Evolutionary conservation across 1,140 invertebrate species (phyloP).

Genomic region (Globodera ellingtonae): DNA sequence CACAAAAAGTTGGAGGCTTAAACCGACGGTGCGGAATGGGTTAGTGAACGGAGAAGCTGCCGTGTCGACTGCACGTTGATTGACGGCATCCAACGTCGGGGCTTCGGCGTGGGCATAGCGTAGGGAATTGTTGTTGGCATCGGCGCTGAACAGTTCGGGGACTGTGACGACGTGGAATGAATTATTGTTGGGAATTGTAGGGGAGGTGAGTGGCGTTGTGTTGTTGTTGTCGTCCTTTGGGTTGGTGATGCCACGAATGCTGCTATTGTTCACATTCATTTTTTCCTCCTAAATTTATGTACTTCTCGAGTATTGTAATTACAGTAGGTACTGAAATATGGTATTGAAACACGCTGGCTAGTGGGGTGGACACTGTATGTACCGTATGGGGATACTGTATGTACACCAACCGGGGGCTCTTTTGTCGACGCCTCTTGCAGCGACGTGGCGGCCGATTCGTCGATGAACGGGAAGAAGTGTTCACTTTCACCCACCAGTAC

Average conservation of each 20-base stretch:
- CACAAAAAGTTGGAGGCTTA: neutral
- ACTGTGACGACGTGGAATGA: neutral
- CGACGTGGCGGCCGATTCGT: slow-evolving; percentile 15
- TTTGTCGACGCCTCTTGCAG: neutral
- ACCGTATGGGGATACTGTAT: neutral
- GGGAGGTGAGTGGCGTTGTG: too few species aligned
- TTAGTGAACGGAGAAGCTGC: neutral
- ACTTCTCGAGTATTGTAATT: too few species aligned
- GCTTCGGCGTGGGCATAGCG: neutral
- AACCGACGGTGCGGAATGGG: neutral
- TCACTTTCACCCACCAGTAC: neutral
- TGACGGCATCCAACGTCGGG: neutral
- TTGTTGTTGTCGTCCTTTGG: too few species aligned
- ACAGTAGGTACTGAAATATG: too few species aligned
- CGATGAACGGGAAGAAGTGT: slow-evolving; percentile 23
- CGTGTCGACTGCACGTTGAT: neutral
- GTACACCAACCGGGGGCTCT: neutral
- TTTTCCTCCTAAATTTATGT: too few species aligned
- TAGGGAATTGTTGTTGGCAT: neutral
- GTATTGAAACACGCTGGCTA: too few species aligned
- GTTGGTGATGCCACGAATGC: too few species aligned
- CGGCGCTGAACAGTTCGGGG: neutral
- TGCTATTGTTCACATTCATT: too few species aligned
- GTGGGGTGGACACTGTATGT: neutral
- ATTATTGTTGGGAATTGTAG: too few species aligned